Evolutionary conservation across 1,140 invertebrate species (phyloP).

Genomic region (Cherax quadricarinatus): DNA sequence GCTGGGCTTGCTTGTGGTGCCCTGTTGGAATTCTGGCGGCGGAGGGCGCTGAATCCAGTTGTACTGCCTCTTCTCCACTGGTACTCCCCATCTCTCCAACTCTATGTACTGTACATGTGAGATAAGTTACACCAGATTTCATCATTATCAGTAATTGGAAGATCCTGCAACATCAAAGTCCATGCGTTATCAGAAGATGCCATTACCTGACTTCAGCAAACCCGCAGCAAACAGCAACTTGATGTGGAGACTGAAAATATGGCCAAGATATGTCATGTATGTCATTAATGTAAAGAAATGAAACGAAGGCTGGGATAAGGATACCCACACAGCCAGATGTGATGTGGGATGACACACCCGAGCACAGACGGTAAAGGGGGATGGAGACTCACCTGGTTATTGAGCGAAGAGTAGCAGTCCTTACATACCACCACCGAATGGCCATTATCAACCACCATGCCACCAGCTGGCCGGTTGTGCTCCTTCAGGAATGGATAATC

Average conservation of each 20-base stretch:
- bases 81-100: constrained; percentile 92
- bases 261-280: constrained; percentile 62
- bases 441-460: constrained; percentile 91
- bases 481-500: constrained; percentile 82
- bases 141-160: constrained; percentile 10
- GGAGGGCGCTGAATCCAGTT: constrained; percentile 95
- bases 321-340: neutral
- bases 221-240: constrained; percentile 52
- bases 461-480: constrained; percentile 88
- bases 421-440: constrained; percentile 94
- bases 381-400: constrained; percentile 79
- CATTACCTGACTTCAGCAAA: constrained; percentile 56
- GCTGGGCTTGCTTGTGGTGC: constrained; percentile 82
- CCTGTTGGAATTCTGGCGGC: constrained; percentile 83
- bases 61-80: constrained; percentile 87
- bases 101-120: constrained; percentile 83
- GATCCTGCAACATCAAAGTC: constrained; percentile 56
- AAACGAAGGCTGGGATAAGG: constrained; percentile 3
- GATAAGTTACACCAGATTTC: constrained; percentile 64
- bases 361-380: neutral
- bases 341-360: constrained; percentile 22
- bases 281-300: constrained; percentile 52
- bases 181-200: constrained; percentile 54
- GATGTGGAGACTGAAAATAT: constrained; percentile 63
- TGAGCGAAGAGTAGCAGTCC: constrained; percentile 92